Conservation (phyloP, 1,140 invertebrate genomes). For the Dinoponera quadriceps region DNA sequence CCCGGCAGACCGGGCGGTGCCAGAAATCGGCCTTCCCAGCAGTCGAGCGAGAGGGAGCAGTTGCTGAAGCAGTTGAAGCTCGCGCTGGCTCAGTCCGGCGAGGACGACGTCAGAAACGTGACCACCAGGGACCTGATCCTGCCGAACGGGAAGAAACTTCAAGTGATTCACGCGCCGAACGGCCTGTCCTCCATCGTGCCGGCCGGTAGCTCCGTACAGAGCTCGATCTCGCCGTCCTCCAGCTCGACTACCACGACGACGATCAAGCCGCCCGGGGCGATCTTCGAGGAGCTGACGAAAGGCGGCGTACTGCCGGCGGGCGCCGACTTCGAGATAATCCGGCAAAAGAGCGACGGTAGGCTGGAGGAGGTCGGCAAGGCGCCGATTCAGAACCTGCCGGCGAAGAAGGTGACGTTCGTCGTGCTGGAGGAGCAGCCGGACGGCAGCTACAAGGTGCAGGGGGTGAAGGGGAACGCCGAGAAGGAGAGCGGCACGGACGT, state of each 20-base stretch:
- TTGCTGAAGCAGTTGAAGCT: constrained; percentile 90
- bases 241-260: no score
- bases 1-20: constrained; percentile 55
- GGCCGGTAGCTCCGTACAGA: constrained; percentile 61
- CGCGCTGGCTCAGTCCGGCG: constrained; percentile 89
- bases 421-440: constrained; percentile 94
- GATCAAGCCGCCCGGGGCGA: constrained; percentile 85
- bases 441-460: constrained; percentile 93
- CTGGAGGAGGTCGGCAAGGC: constrained; percentile 90
- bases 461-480: constrained; percentile 89
- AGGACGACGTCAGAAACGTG: constrained; percentile 88
- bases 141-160: constrained; percentile 91
- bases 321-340: constrained; percentile 91
- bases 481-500: constrained; percentile 89
- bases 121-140: constrained; percentile 90
- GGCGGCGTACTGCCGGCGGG: constrained; percentile 91
- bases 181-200: constrained; percentile 74
- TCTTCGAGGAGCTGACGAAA: constrained; percentile 91
- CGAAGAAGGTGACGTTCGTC: constrained; percentile 94
- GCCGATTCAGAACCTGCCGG: constrained; percentile 87
- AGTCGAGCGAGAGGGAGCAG: constrained; percentile 84
- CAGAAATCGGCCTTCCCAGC: constrained; percentile 54
- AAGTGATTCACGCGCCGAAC: constrained; percentile 86
- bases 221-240: constrained; percentile 62
- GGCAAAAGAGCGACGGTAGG: constrained; percentile 90